These are phyloP conservation scores for Henricia sp. DNA, from an alignment of 53 echinoderm and acorn worm species.

Conservation along the genomic window DNA sequence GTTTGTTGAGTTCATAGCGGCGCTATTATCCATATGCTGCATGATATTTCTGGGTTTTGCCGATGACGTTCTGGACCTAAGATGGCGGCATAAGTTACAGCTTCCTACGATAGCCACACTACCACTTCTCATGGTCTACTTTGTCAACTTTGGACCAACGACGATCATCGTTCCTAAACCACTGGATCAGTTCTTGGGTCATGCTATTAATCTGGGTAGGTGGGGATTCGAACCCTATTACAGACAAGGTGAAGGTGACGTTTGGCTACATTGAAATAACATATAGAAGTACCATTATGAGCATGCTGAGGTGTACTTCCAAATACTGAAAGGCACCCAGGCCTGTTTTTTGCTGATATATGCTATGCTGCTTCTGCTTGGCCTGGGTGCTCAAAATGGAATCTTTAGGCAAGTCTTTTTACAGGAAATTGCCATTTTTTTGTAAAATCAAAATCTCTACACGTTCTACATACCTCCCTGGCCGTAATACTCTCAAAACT, in stretches of 20 bases:
- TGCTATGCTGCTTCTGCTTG: too few relatives aligned
- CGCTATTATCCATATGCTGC: conserved; percentile 94
- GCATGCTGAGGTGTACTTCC: too few relatives aligned
- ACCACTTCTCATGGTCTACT: conserved; percentile 96
- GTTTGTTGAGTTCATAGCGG: conserved; percentile 98
- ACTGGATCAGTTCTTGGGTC: conserved; percentile 71
- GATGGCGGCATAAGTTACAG: conserved; percentile 95
- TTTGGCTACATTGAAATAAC: neutral
- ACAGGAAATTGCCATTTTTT: too few relatives aligned
- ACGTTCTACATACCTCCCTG: too few relatives aligned
- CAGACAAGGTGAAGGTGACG: neutral
- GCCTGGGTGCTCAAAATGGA: too few relatives aligned
- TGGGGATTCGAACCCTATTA: neutral
- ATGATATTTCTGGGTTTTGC: conserved; percentile 99
- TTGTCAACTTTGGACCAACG: conserved; percentile 95
- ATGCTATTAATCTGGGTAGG: conserved; percentile 83
- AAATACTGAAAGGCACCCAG: too few relatives aligned
- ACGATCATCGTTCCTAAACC: conserved; percentile 95
- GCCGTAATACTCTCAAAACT: too few relatives aligned
- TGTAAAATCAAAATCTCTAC: too few relatives aligned
- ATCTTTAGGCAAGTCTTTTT: too few relatives aligned
- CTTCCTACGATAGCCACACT: conserved; percentile 93
- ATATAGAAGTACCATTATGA: neutral
- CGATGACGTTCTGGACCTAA: conserved; percentile 89
- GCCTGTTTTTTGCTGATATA: too few relatives aligned